Evolutionary conservation across 2,797 vertebrate species (phyloP).

Genomic region (Rhyacichthys aspro): DNA sequence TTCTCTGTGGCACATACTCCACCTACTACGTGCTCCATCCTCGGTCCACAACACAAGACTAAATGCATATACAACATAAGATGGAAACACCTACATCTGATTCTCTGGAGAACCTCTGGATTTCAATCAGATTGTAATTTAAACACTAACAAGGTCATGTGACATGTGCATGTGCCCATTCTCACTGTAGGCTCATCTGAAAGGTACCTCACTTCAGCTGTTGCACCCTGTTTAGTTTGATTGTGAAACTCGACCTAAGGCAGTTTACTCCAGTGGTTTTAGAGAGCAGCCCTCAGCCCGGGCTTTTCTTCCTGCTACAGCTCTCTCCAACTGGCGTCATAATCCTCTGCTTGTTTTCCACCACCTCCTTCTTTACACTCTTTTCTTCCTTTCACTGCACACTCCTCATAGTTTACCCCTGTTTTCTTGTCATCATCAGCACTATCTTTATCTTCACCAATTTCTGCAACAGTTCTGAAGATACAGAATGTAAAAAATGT

Average conservation of each 20-base stretch:
- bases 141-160: too few relatives aligned
- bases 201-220: constrained; percentile 41
- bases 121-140: too few relatives aligned
- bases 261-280: constrained; percentile 25
- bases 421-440: constrained; percentile 9
- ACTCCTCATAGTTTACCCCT: constrained; percentile 4
- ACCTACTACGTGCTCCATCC: too few relatives aligned
- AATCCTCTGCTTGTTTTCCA: constrained; percentile 19
- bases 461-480: constrained; percentile 26
- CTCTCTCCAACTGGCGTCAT: constrained; percentile 10
- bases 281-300: constrained; percentile 34
- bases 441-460: constrained; percentile 4
- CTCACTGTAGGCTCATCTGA: constrained; percentile 37
- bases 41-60: too few relatives aligned
- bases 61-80: too few relatives aligned
- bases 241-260: constrained; percentile 55
- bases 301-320: constrained; percentile 30
- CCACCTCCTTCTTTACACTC: neutral
- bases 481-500: constrained; percentile 48
- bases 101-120: too few relatives aligned
- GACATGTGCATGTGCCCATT: too few relatives aligned
- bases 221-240: constrained; percentile 52
- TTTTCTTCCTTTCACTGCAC: neutral
- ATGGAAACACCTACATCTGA: too few relatives aligned
- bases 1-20: too few relatives aligned